Evolutionary conservation across 2,797 vertebrate species (phyloP).

Genomic region (Macrochelys suwanniensis): DNA sequence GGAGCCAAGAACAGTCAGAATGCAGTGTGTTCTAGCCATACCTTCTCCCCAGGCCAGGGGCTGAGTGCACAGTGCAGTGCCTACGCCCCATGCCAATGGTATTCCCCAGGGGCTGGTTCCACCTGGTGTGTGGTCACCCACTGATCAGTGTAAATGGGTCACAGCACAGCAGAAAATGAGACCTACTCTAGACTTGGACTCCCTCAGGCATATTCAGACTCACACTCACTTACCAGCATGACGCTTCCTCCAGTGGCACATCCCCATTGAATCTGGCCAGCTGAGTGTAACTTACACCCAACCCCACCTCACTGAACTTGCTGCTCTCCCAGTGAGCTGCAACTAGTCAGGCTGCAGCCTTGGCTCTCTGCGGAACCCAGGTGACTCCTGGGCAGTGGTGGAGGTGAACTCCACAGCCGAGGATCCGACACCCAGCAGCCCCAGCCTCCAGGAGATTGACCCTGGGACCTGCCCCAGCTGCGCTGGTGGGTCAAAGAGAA

Average conservation of each 20-base stretch:
- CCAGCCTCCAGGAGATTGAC: not conserved
- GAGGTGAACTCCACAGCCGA: not conserved
- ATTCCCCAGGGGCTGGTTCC: not conserved
- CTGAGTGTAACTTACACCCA: not conserved
- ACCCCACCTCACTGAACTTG: not conserved
- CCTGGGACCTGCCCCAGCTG: not conserved
- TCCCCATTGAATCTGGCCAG: not conserved
- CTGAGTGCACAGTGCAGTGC: not conserved
- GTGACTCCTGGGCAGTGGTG: not conserved
- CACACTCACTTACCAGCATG: not conserved
- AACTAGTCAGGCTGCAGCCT: not conserved
- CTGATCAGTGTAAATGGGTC: not conserved
- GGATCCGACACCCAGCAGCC: not conserved
- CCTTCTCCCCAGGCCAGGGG: not conserved
- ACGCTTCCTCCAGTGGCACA: not conserved
- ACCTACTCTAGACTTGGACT: not conserved
- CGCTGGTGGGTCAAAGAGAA: no score
- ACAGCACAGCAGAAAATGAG: not conserved
- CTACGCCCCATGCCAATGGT: not conserved
- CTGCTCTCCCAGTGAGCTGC: not conserved
- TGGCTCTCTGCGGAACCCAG: not conserved
- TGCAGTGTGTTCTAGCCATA: not conserved
- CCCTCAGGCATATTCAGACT: not conserved
- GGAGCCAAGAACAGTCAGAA: not conserved
- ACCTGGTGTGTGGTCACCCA: not conserved